These are phyloP conservation scores for Notiomystis cincta DNA, from an alignment of 2,113 vertebrate genomes.

Conservation along the genomic window DNA sequence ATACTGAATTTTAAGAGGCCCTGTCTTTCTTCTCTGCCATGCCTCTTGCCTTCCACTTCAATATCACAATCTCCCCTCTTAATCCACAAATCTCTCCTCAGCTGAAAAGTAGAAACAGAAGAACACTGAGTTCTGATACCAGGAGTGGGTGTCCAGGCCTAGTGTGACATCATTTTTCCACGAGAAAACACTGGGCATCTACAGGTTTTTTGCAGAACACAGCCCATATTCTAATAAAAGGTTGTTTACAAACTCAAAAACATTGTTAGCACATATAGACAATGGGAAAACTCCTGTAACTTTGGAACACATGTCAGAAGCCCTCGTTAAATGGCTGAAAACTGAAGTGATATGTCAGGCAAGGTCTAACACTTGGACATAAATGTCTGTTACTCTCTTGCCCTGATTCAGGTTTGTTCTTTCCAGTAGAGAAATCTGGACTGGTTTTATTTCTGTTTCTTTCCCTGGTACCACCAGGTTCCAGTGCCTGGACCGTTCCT, in stretches of 20 bases:
- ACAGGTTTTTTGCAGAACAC: not conserved
- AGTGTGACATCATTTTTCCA: not conserved
- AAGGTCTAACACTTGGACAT: not conserved
- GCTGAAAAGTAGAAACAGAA: not conserved
- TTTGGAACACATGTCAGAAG: not conserved
- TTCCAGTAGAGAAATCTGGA: not conserved
- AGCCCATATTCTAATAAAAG: not conserved
- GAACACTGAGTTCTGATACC: not conserved
- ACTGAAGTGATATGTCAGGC: not conserved
- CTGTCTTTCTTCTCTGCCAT: not conserved
- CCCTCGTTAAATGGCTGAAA: not conserved
- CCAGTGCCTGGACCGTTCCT: not conserved
- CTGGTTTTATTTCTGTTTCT: not conserved
- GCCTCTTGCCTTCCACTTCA: not conserved
- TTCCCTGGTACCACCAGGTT: not conserved
- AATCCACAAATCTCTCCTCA: not conserved
- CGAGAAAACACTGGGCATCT: not conserved
- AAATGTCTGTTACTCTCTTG: not conserved
- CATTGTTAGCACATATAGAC: not conserved
- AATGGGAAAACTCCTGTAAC: not conserved
- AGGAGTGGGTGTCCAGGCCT: not conserved
- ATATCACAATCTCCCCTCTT: not conserved
- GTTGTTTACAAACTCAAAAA: not conserved
- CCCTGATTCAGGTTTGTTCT: not conserved
- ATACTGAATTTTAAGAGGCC: not conserved